Evolutionary conservation across 1,140 invertebrate species (phyloP).

Genomic region (Drosophila nikananu): DNA sequence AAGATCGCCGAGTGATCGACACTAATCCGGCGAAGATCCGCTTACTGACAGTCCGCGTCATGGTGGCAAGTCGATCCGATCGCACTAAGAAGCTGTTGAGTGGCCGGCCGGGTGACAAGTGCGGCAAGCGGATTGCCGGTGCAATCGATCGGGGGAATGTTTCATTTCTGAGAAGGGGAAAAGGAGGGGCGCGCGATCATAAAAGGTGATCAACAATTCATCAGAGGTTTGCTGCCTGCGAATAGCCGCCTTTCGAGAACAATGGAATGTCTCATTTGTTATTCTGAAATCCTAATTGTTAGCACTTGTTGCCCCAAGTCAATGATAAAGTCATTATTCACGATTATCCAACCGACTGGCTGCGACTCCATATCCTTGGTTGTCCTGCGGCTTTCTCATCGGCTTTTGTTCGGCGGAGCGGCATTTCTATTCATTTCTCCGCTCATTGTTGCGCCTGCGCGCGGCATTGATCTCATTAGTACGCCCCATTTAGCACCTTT

Average conservation of each 20-base stretch:
- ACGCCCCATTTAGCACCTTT: conserved; percentile 84
- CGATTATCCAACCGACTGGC: conserved; percentile 33
- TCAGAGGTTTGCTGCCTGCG: background rate
- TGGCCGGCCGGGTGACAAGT: conserved; percentile 62
- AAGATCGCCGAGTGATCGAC: conserved; percentile 67
- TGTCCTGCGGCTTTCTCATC: conserved; percentile 26
- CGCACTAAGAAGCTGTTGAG: conserved; percentile 44
- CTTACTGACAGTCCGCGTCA: conserved; percentile 59
- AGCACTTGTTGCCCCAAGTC: conserved; percentile 21
- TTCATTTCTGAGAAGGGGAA: conserved; percentile 1
- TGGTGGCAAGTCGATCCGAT: conserved; percentile 34
- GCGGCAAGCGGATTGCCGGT: conserved; percentile 51
- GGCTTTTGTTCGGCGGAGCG: conserved; percentile 41
- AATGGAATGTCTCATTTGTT: conserved; percentile 15
- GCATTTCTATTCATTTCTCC: conserved; percentile 33
- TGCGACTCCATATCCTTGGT: conserved; percentile 11
- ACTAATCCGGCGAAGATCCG: conserved; percentile 72
- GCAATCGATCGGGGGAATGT: conserved; percentile 21
- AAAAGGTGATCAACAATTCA: background rate
- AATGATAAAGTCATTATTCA: conserved; percentile 66
- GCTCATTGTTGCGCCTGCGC: conserved; percentile 35
- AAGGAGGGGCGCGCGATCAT: background rate
- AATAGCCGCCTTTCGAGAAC: background rate
- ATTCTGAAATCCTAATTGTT: conserved; percentile 22
- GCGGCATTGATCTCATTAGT: conserved; percentile 80